Conservation (phyloP, 2,797 vertebrate genomes). For the Sebastes diploproa region DNA sequence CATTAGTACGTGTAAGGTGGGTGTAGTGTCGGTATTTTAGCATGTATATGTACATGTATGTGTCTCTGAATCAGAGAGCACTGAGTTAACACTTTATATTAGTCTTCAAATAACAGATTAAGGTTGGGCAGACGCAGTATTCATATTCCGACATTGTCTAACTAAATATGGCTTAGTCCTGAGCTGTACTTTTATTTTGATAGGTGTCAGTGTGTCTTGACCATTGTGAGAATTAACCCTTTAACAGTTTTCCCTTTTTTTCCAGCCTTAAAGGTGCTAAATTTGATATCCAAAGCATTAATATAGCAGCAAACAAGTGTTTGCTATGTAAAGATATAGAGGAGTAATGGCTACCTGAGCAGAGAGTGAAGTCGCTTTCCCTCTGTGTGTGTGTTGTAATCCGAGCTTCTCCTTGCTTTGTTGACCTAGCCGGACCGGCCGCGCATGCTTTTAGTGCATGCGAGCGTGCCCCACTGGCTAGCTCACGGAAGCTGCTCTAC, state of each 20-base stretch:
- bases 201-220: background rate
- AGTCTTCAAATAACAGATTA: background rate
- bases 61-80: background rate
- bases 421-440: too few relatives aligned
- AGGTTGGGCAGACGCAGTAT: background rate
- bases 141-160: background rate
- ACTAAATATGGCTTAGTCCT: background rate
- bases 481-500: too few relatives aligned
- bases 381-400: too few relatives aligned
- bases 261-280: too few relatives aligned
- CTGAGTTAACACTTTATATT: background rate
- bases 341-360: too few relatives aligned
- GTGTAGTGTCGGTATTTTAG: background rate
- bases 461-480: too few relatives aligned
- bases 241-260: background rate
- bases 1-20: background rate
- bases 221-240: background rate
- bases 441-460: too few relatives aligned
- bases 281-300: too few relatives aligned
- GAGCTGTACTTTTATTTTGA: background rate
- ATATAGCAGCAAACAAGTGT: too few relatives aligned
- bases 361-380: accelerated
- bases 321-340: too few relatives aligned
- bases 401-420: too few relatives aligned
- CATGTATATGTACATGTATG: too few relatives aligned